Conservation (phyloP, 2,888 invertebrate species). For the Ceraclea dissimilis region DNA sequence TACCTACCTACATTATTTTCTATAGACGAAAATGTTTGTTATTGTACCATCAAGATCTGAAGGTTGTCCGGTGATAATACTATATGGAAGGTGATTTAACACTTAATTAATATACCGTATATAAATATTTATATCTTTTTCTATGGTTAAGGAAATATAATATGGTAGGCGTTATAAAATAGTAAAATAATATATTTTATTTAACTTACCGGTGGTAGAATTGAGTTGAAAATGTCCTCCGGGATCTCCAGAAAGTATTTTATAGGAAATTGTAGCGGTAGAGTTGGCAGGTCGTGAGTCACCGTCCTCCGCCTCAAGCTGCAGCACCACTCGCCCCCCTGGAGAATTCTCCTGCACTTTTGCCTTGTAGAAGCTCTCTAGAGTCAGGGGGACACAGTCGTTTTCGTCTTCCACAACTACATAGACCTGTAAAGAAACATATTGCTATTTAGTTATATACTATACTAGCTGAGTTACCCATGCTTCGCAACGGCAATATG, state of each 20-base stretch:
- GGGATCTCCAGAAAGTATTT: slow-evolving; percentile 74
- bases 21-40: too few relatives aligned
- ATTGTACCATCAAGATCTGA: too few relatives aligned
- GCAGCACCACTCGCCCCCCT: slow-evolving; percentile 57
- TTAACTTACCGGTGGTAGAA: slow-evolving; percentile 58
- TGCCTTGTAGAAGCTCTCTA: slow-evolving; percentile 72
- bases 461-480: too few relatives aligned
- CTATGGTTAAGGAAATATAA: too few relatives aligned
- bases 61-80: too few relatives aligned
- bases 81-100: too few relatives aligned
- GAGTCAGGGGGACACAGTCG: slow-evolving; percentile 81
- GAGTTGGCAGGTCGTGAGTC: slow-evolving; percentile 47
- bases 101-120: too few relatives aligned
- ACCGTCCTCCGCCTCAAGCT: slow-evolving; percentile 65
- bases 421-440: slow-evolving; percentile 44
- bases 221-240: slow-evolving; percentile 76
- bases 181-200: not conserved
- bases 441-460: not conserved
- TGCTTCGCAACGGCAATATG: too few relatives aligned
- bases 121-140: too few relatives aligned
- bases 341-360: slow-evolving; percentile 67
- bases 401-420: slow-evolving; percentile 76
- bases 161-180: too few relatives aligned
- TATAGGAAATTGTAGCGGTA: slow-evolving; percentile 50
- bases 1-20: too few relatives aligned